Percentiles rank a stretch among this genome's conserved stretches.
These are phyloP conservation scores for Scatophagus argus DNA, from an alignment of 2,113 vertebrate genomes.

Conservation along the genomic window DNA sequence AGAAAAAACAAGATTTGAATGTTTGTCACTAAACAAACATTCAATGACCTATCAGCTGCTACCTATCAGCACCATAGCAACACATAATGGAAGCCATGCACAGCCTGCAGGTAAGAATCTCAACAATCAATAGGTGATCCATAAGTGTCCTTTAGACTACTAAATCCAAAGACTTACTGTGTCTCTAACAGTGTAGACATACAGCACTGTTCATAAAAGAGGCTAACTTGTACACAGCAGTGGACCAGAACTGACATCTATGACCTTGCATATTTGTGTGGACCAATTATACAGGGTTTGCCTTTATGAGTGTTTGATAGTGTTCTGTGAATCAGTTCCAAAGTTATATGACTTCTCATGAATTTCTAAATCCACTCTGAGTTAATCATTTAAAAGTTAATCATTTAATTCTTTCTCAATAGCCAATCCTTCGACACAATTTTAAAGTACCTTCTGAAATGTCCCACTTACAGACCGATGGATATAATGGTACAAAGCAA, in stretches of 20 bases:
- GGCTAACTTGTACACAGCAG: no score
- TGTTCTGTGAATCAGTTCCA: constrained; percentile 21
- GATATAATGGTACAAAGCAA: constrained; percentile 1
- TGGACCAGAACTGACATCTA: not conserved
- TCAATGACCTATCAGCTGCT: no score
- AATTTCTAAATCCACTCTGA: not conserved
- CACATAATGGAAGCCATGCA: no score
- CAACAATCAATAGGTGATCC: no score
- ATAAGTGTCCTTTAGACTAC: no score
- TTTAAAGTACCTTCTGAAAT: not conserved
- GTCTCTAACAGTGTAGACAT: not conserved
- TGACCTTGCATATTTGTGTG: not conserved
- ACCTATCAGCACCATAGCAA: no score
- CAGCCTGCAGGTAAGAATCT: no score
- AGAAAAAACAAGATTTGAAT: no score
- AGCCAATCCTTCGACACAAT: not conserved
- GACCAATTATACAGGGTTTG: not conserved
- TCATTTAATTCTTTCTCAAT: not conserved
- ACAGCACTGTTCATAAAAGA: not conserved
- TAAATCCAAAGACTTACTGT: no score
- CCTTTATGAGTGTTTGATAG: not conserved
- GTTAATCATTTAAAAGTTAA: not conserved
- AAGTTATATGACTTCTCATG: constrained; percentile 11
- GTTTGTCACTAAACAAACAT: no score
- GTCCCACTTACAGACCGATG: not conserved